A percentile compares a stretch with the other conserved stretches of the same genome.
phyloP scores from a whole-genome alignment of 2,797 vertebrate genomes.

The Myioborus melanocephalus region DNA sequence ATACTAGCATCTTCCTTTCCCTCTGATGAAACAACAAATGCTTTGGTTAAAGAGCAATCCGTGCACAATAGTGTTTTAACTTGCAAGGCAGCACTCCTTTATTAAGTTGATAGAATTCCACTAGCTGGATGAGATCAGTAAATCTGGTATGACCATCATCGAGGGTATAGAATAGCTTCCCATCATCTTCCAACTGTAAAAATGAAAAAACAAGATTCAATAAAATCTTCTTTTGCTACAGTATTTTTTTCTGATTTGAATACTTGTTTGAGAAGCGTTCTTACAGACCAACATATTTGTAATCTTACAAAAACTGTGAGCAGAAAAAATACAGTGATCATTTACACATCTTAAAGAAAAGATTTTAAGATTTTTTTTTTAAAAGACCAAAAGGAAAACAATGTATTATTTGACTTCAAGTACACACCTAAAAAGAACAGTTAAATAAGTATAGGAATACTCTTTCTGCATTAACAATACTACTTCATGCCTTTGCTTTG shows the following conservation, averaged over 20 bases:
- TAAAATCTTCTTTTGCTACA: not conserved
- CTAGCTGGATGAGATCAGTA: slow-evolving; percentile 94
- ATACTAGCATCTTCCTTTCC: slow-evolving; percentile 20
- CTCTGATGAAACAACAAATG: slow-evolving; percentile 25
- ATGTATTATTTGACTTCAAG: not conserved
- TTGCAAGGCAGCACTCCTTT: slow-evolving; percentile 92
- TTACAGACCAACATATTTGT: not conserved
- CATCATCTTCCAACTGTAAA: slow-evolving; percentile 88
- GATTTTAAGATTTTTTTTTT: not conserved
- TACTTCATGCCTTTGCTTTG: not conserved
- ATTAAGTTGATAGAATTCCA: slow-evolving; percentile 98
- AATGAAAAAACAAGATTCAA: slow-evolving; percentile 1
- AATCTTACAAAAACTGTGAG: not conserved
- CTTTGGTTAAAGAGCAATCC: slow-evolving; percentile 84
- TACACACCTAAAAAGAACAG: not conserved
- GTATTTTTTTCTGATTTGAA: not conserved
- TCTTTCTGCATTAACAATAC: not conserved
- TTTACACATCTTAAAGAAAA: not conserved
- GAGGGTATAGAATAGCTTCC: slow-evolving; percentile 89
- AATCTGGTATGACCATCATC: slow-evolving; percentile 95
- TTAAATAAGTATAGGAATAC: not conserved
- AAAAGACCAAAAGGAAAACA: not conserved
- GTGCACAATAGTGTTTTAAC: slow-evolving; percentile 92
- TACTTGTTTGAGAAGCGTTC: not conserved
- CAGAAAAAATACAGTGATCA: not conserved